Conservation (phyloP, 1,140 invertebrate genomes). For the Drosophila albomicans region DNA sequence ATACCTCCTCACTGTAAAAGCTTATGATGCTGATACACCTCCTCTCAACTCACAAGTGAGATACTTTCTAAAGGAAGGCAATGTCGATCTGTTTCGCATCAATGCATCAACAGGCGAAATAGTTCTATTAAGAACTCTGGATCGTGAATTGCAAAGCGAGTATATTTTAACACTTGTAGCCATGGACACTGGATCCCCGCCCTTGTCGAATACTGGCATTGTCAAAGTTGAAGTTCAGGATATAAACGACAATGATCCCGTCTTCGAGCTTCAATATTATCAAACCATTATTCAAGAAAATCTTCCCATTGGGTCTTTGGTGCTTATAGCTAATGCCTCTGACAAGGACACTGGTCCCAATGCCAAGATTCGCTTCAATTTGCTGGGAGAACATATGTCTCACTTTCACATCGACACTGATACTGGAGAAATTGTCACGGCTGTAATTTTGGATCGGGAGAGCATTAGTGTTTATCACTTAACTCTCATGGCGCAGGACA, state of each 20-base stretch:
- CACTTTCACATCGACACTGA: conserved; percentile 91
- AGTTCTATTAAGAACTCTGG: conserved; percentile 91
- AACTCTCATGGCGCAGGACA: conserved; percentile 94
- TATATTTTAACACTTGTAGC: conserved; percentile 94
- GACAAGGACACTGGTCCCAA: conserved; percentile 94
- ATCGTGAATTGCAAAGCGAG: conserved; percentile 92
- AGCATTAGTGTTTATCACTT: conserved; percentile 90
- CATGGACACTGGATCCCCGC: conserved; percentile 96
- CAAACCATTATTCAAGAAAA: conserved; percentile 92
- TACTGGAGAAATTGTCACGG: conserved; percentile 91
- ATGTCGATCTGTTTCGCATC: conserved; percentile 94
- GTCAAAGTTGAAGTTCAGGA: conserved; percentile 96
- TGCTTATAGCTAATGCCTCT: conserved; percentile 90
- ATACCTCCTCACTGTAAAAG: conserved; percentile 92
- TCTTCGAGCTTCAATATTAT: conserved; percentile 92
- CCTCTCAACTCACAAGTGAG: conserved; percentile 95
- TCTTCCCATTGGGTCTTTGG: conserved; percentile 89
- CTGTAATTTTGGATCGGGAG: conserved; percentile 91
- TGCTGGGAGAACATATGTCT: conserved; percentile 92
- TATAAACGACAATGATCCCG: conserved; percentile 96
- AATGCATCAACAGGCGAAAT: conserved; percentile 96
- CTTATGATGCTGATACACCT: conserved; percentile 95
- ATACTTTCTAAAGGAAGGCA: conserved; percentile 96
- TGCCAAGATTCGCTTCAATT: conserved; percentile 92
- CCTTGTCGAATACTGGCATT: conserved; percentile 94